These are phyloP conservation scores for Hydrotaea cyrtoneurina DNA, from an alignment of 2,888 invertebrate genomes.

Conservation along the genomic window DNA sequence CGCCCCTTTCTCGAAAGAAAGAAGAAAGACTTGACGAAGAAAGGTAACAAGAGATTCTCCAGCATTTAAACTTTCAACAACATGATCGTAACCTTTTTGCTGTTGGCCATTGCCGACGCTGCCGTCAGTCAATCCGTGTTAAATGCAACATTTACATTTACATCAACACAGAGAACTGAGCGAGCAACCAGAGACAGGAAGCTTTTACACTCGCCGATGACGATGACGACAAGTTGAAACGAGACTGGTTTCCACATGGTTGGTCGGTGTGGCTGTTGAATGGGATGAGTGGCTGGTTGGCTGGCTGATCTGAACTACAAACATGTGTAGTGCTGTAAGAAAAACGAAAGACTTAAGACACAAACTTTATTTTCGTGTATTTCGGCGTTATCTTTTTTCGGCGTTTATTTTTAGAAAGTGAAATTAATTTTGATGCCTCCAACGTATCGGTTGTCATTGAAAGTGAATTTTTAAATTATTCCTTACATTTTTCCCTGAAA, in stretches of 20 bases:
- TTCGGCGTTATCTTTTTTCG: conserved; percentile 20
- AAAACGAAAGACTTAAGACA: conserved; percentile 60
- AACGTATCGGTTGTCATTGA: conserved; percentile 41
- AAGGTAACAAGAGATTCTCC: conserved; percentile 42
- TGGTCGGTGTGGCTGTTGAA: conserved; percentile 23
- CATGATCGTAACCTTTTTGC: conserved; percentile 56
- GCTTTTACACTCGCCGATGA: conserved; percentile 39
- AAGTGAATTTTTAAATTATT: conserved; percentile 56
- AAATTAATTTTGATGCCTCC: conserved; percentile 46
- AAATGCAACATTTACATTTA: conserved; percentile 58
- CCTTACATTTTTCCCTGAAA: conserved; percentile 27
- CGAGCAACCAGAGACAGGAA: conserved; percentile 52
- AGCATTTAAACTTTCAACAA: conserved; percentile 44
- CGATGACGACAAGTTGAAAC: conserved; percentile 59
- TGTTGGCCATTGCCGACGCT: conserved; percentile 24
- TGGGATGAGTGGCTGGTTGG: not conserved
- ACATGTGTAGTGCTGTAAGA: not conserved
- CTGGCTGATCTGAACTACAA: too few species aligned
- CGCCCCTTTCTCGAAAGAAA: not conserved
- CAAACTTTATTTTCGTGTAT: conserved; percentile 33
- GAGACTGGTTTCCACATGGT: conserved; percentile 44
- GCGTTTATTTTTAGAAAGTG: conserved; percentile 57
- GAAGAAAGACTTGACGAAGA: conserved; percentile 20
- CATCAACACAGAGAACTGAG: conserved; percentile 5
- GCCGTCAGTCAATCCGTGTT: conserved; percentile 22